A percentile compares a stretch with the other conserved stretches of the same genome.
Conservation (phyloP, 2,888 invertebrate genomes). For the Keiferia lycopersicella region DNA sequence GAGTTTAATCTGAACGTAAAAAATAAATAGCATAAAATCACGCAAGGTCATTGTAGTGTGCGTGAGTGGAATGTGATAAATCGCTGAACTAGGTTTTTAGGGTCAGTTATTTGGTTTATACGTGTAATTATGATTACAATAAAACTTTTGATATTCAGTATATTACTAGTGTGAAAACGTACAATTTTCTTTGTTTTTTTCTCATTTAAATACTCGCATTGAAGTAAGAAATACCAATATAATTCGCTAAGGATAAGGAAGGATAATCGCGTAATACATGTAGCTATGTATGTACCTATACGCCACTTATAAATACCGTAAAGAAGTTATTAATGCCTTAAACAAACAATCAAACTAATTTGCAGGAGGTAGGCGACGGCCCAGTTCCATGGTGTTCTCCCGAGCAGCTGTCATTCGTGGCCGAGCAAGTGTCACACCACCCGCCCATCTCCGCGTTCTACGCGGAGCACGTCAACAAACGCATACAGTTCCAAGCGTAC, state of each 20-base stretch:
- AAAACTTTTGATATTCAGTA: background rate
- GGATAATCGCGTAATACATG: no score
- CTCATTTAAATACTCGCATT: no score
- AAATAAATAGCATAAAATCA: conserved; percentile 2
- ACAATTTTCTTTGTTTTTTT: no score
- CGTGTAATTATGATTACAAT: conserved; percentile 6
- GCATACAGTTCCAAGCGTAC: conserved; percentile 97
- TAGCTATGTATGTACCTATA: no score
- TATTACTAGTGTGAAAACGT: background rate
- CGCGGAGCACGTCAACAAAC: conserved; percentile 95
- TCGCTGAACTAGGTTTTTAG: conserved; percentile 1
- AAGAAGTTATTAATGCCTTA: no score
- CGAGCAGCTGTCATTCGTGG: conserved; percentile 95
- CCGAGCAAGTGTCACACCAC: conserved; percentile 99
- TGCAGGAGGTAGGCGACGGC: conserved; percentile 85
- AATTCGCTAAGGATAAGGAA: background rate
- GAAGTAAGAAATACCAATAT: background rate
- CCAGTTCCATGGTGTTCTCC: conserved; percentile 95
- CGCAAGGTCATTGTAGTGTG: conserved; percentile 10
- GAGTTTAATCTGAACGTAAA: background rate
- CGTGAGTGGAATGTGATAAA: background rate
- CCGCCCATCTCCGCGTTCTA: conserved; percentile 99
- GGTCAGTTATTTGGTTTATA: conserved; percentile 5
- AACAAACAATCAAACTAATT: background rate
- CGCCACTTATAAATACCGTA: no score